Conservation (phyloP, 2,113 vertebrate species). For the Collichthys lucidus region DNA sequence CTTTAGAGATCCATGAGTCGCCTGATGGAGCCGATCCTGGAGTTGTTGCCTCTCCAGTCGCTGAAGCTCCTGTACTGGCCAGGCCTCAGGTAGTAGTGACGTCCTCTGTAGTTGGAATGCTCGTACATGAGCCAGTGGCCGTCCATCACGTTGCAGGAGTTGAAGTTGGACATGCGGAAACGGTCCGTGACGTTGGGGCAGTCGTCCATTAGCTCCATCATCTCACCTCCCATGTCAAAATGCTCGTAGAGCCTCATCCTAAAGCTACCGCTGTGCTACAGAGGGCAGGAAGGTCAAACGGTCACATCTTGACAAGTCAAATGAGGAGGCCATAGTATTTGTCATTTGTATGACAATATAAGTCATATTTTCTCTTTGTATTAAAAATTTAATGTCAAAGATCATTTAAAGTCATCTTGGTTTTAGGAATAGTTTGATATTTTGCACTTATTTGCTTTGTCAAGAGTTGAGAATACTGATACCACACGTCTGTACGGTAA, state of each 20-base stretch:
- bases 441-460: neutral
- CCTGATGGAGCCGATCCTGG: slow-evolving; percentile 70
- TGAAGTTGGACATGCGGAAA: slow-evolving; percentile 76
- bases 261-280: slow-evolving; percentile 73
- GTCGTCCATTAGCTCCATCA: slow-evolving; percentile 79
- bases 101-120: slow-evolving; percentile 79
- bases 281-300: neutral
- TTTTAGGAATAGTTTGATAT: neutral
- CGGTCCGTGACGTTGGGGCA: slow-evolving; percentile 78
- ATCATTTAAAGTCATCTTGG: neutral
- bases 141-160: slow-evolving; percentile 83
- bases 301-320: neutral
- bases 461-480: neutral
- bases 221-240: slow-evolving; percentile 77
- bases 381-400: too few relatives aligned
- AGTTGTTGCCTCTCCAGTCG: slow-evolving; percentile 72
- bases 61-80: slow-evolving; percentile 72
- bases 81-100: slow-evolving; percentile 75
- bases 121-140: slow-evolving; percentile 85
- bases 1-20: slow-evolving; percentile 77
- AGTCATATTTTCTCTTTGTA: neutral
- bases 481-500: neutral
- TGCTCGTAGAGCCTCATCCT: slow-evolving; percentile 80
- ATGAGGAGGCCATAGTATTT: neutral
- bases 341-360: neutral